Conservation (phyloP, 2,113 vertebrate species). For the Salvator merianae region DNA sequence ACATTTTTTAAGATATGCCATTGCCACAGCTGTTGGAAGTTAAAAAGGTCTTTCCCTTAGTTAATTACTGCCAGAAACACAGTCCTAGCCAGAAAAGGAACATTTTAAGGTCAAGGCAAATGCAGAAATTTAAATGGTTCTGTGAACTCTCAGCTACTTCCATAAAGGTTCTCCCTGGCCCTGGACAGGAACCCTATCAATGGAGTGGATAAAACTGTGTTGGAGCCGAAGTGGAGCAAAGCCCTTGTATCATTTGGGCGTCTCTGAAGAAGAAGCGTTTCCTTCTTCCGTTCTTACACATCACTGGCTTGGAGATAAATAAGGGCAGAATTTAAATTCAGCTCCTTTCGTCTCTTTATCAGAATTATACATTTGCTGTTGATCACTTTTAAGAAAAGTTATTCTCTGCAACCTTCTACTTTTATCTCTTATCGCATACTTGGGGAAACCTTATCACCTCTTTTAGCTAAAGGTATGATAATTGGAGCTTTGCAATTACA, state of each 20-base stretch:
- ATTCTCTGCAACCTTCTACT: constrained; percentile 63
- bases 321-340: constrained; percentile 43
- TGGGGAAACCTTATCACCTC: constrained; percentile 62
- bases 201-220: neutral
- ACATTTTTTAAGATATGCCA: neutral
- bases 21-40: neutral
- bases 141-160: neutral
- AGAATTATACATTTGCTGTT: constrained; percentile 41
- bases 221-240: neutral
- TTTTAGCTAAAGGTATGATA: constrained; percentile 67
- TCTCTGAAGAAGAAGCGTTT: neutral
- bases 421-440: constrained; percentile 71
- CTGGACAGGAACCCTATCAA: no score
- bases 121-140: neutral
- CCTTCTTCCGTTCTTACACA: neutral
- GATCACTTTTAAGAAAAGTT: constrained; percentile 63
- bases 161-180: neutral
- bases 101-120: neutral
- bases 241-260: neutral
- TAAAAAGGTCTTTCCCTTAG: neutral
- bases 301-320: constrained; percentile 32
- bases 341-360: constrained; percentile 55
- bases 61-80: fast-evolving
- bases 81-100: fast-evolving
- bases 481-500: constrained; percentile 71